Conservation (phyloP, 2,113 vertebrate species). For the Anarhynchus alexandrinus region DNA sequence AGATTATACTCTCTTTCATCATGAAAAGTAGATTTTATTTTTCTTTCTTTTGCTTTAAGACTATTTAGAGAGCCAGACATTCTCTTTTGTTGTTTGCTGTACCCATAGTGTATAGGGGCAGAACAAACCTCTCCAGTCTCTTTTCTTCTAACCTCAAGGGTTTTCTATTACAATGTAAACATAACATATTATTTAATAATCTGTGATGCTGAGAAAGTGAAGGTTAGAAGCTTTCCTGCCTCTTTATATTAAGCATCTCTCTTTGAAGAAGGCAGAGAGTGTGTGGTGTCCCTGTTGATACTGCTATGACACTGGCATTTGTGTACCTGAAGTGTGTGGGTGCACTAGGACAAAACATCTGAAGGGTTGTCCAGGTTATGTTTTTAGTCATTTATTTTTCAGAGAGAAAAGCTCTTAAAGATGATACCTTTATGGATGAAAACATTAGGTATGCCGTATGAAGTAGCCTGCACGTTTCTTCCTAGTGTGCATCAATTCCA, state of each 20-base stretch:
- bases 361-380: neutral
- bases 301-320: neutral
- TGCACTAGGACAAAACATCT: neutral
- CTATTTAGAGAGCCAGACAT: neutral
- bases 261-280: neutral
- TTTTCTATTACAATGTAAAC: neutral
- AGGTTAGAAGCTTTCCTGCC: neutral
- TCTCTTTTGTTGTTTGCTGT: neutral
- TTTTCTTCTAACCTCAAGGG: neutral
- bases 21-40: neutral
- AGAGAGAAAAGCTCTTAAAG: neutral
- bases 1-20: neutral
- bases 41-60: neutral
- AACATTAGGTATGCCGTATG: neutral
- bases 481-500: fast-evolving
- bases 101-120: neutral
- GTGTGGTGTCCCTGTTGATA: neutral
- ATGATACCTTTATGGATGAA: neutral
- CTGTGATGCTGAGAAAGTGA: neutral
- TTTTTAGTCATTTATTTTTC: neutral
- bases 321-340: neutral
- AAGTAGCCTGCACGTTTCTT: neutral
- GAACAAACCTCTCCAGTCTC: neutral
- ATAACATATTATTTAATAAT: neutral
- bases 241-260: neutral